Evolutionary conservation across 2,113 vertebrate species (phyloP).

Genomic region (Rhinichthys klamathensis): DNA sequence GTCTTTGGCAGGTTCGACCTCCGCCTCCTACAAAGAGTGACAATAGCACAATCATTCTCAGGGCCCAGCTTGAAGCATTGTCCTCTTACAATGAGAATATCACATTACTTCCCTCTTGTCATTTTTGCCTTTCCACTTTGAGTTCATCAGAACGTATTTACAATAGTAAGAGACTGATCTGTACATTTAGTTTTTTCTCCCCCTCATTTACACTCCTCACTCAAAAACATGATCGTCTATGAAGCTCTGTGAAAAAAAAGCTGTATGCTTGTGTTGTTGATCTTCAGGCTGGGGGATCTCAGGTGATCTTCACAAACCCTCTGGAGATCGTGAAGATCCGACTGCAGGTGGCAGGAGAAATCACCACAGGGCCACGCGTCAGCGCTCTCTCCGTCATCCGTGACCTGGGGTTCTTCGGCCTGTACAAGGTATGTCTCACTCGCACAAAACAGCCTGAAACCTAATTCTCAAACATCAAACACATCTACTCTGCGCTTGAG

Average conservation of each 20-base stretch:
- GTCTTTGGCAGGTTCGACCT: slow-evolving; percentile 24
- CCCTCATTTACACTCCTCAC: background rate
- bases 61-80: background rate
- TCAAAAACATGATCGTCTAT: background rate
- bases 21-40: slow-evolving; percentile 11
- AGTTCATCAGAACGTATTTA: background rate
- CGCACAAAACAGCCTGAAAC: background rate
- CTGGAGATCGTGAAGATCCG: slow-evolving; percentile 91
- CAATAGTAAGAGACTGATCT: background rate
- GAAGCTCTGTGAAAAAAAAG: background rate
- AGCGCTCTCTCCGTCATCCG: slow-evolving; percentile 83
- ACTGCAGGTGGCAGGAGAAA: slow-evolving; percentile 88
- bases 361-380: slow-evolving; percentile 85
- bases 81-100: background rate
- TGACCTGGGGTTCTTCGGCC: slow-evolving; percentile 85
- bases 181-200: accelerated
- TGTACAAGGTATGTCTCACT: slow-evolving; percentile 80
- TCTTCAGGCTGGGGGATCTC: slow-evolving; percentile 83
- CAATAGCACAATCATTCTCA: slow-evolving; percentile 11
- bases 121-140: background rate
- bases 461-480: background rate
- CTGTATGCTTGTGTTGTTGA: slow-evolving; percentile 7
- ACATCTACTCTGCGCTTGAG: background rate
- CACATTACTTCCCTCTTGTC: slow-evolving; percentile 20
- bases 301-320: slow-evolving; percentile 90